Conservation (phyloP, 2,888 invertebrate genomes). For the Ferdinandea cuprea region DNA sequence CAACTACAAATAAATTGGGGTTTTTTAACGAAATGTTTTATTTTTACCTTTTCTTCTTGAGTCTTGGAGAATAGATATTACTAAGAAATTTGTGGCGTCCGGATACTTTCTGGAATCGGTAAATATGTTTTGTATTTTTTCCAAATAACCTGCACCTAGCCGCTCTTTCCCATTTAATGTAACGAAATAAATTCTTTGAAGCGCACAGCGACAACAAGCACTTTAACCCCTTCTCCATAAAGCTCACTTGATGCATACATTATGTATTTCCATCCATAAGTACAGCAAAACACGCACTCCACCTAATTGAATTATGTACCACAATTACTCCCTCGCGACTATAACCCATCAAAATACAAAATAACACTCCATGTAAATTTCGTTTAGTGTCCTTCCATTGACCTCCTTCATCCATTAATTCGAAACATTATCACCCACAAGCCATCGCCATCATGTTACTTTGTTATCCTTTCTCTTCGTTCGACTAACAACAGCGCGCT, state of each 20-base stretch:
- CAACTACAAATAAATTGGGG: too few relatives aligned
- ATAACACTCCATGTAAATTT: slow-evolving; percentile 61
- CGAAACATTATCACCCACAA: slow-evolving; percentile 72
- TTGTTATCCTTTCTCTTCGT: slow-evolving; percentile 50
- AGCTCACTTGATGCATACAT: not conserved
- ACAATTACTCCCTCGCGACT: slow-evolving; percentile 68
- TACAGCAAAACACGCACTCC: slow-evolving; percentile 57
- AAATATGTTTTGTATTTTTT: too few relatives aligned
- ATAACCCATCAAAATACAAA: slow-evolving; percentile 48
- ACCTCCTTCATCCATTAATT: slow-evolving; percentile 51
- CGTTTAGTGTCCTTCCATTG: slow-evolving; percentile 39
- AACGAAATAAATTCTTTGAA: too few relatives aligned
- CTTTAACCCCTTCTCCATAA: slow-evolving; percentile 1
- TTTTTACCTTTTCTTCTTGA: too few relatives aligned
- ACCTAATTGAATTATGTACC: slow-evolving; percentile 69
- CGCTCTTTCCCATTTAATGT: too few relatives aligned
- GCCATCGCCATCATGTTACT: slow-evolving; percentile 58
- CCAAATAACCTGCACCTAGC: too few relatives aligned
- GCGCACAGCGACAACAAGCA: too few relatives aligned
- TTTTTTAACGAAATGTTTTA: too few relatives aligned
- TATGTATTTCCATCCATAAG: slow-evolving; percentile 9
- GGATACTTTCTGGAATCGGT: too few relatives aligned
- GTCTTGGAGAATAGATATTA: too few relatives aligned
- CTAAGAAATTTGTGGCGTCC: too few relatives aligned
- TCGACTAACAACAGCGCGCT: not conserved